phyloP scores from a whole-genome alignment of 2,797 vertebrate species.

The Smutsia temminckii region DNA sequence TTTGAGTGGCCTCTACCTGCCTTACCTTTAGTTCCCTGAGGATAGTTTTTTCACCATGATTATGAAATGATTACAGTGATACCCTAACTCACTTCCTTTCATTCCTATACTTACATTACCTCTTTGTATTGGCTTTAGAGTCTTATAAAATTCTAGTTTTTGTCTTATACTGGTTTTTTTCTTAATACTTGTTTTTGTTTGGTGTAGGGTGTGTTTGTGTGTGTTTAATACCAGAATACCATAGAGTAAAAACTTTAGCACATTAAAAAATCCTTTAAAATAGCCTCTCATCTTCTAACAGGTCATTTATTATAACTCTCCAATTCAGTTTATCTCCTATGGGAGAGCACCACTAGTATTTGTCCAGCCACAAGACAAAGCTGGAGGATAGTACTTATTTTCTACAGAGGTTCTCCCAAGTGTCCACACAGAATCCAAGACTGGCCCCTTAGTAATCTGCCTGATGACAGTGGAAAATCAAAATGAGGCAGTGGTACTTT shows the following conservation, averaged over 20 bases:
- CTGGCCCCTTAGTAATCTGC: constrained; percentile 22
- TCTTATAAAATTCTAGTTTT: neutral
- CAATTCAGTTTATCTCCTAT: neutral
- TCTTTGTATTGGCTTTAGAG: constrained; percentile 17
- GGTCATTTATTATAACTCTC: neutral
- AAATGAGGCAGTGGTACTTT: constrained; percentile 67
- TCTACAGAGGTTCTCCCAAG: neutral
- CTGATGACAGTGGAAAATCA: constrained; percentile 65
- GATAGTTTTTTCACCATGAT: neutral
- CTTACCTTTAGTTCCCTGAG: neutral
- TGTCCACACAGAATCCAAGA: neutral
- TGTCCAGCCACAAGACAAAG: neutral
- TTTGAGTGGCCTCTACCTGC: neutral
- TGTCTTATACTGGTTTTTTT: neutral
- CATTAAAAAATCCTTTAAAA: neutral
- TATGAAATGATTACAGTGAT: neutral
- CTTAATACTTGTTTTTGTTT: neutral
- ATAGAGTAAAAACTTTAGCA: neutral
- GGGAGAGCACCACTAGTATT: neutral
- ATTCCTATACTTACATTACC: neutral
- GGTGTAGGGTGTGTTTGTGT: neutral
- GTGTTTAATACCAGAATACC: neutral
- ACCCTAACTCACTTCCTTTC: neutral
- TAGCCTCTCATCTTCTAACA: neutral
- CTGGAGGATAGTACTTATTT: neutral